Percentiles rank a stretch among this genome's conserved stretches.
These are phyloP conservation scores for Melanotaenia pygmaea DNA, from an alignment of 2,797 vertebrate species.

Conservation along the genomic window DNA sequence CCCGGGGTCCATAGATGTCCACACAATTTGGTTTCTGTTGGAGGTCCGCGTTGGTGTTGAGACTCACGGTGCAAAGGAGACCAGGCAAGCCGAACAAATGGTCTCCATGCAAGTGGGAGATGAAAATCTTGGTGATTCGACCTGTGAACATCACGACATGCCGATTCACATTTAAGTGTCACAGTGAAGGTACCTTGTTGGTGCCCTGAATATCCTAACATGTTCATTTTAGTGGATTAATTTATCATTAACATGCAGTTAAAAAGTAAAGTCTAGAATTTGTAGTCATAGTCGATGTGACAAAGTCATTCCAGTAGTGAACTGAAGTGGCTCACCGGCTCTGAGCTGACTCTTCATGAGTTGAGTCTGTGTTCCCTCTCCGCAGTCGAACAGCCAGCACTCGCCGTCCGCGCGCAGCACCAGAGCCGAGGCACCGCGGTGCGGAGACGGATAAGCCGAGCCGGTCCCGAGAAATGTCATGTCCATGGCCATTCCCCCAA, in stretches of 20 bases:
- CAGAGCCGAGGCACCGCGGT: conserved; percentile 89
- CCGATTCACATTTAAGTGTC: background rate
- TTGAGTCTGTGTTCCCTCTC: conserved; percentile 94
- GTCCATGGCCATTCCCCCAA: conserved; percentile 86
- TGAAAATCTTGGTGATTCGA: conserved; percentile 93
- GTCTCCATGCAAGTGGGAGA: conserved; percentile 94
- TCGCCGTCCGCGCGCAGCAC: conserved; percentile 89
- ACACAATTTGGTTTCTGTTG: conserved; percentile 70
- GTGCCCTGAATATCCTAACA: too few relatives aligned
- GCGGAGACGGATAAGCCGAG: conserved; percentile 89
- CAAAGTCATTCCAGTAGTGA: background rate
- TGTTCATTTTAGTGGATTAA: background rate
- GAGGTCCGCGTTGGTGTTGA: conserved; percentile 78
- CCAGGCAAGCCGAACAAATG: conserved; percentile 95
- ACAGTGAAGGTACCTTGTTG: background rate
- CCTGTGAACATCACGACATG: conserved; percentile 74
- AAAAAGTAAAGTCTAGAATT: background rate
- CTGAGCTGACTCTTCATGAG: conserved; percentile 90
- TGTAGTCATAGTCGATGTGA: background rate
- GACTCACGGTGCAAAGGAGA: conserved; percentile 91
- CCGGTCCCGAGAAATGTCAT: conserved; percentile 94
- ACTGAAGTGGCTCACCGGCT: conserved; percentile 81
- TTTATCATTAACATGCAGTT: background rate
- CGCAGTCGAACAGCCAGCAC: conserved; percentile 96
- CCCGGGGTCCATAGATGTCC: conserved; percentile 90